phyloP scores from a whole-genome alignment of 2,888 invertebrate species.

The Carcina quercana region DNA sequence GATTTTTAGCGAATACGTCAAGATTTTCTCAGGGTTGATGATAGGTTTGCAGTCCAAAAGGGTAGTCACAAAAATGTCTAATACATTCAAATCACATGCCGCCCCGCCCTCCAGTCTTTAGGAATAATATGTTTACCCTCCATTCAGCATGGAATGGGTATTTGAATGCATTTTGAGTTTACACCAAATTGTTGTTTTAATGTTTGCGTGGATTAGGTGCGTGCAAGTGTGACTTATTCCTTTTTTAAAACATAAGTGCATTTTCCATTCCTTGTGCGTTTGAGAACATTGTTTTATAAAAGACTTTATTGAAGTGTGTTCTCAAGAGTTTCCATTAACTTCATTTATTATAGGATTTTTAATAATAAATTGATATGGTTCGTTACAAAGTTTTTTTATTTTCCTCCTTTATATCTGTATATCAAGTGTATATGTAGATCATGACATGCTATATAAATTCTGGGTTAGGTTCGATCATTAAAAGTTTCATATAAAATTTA shows the following conservation, averaged over 20 bases:
- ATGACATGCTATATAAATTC: too few species aligned
- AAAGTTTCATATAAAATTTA: too few species aligned
- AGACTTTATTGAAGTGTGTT: neutral
- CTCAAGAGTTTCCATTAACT: neutral
- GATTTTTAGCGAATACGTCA: too few species aligned
- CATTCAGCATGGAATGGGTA: neutral
- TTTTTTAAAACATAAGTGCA: constrained; percentile 9
- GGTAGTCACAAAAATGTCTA: too few species aligned
- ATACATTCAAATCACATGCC: too few species aligned
- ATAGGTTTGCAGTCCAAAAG: too few species aligned
- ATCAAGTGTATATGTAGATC: too few species aligned
- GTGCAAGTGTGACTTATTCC: constrained; percentile 11
- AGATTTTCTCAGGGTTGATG: too few species aligned
- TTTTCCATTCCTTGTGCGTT: constrained; percentile 4
- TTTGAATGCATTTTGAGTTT: neutral
- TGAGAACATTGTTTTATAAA: neutral
- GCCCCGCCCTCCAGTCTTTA: too few species aligned
- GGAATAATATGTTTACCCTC: too few species aligned
- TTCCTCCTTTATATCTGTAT: too few species aligned
- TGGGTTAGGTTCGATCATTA: too few species aligned
- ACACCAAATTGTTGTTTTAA: constrained; percentile 3
- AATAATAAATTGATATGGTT: constrained; percentile 12
- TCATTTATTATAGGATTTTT: constrained; percentile 12
- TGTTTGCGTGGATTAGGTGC: constrained; percentile 5
- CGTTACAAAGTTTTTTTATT: constrained; percentile 7